Evolutionary conservation across 2,888 invertebrate genomes (phyloP).

Genomic region (Galerucella calmariensis): DNA sequence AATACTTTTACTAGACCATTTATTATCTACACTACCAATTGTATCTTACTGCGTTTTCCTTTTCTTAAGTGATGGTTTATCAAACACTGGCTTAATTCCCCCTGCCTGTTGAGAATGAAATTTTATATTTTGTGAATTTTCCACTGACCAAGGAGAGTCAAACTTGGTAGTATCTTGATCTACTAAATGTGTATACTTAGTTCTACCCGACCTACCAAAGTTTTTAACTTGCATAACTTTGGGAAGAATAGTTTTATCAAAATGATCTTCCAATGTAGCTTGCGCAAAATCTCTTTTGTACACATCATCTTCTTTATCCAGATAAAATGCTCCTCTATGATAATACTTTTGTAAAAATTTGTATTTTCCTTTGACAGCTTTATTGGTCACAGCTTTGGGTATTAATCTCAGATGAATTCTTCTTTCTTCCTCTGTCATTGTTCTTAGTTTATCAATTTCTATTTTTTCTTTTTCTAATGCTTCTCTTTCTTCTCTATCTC

Average conservation of each 20-base stretch:
- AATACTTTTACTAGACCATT: neutral
- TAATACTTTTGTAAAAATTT: slow-evolving; percentile 99
- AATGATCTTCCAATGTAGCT: slow-evolving; percentile 95
- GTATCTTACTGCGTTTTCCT: slow-evolving; percentile 54
- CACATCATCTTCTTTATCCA: slow-evolving; percentile 92
- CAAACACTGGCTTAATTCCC: slow-evolving; percentile 93
- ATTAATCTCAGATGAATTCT: slow-evolving; percentile 87
- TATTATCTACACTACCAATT: neutral
- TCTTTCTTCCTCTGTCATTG: slow-evolving; percentile 96
- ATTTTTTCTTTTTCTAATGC: slow-evolving; percentile 85
- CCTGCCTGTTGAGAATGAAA: slow-evolving; percentile 90
- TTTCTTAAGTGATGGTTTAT: slow-evolving; percentile 81
- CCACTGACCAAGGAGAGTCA: slow-evolving; percentile 96
- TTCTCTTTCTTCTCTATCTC: slow-evolving; percentile 95
- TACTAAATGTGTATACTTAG: slow-evolving; percentile 98
- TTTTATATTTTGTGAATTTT: slow-evolving; percentile 88
- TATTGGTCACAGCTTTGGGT: slow-evolving; percentile 94
- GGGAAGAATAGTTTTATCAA: slow-evolving; percentile 97
- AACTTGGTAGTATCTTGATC: slow-evolving; percentile 99
- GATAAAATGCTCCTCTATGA: slow-evolving; percentile 98
- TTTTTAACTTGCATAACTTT: slow-evolving; percentile 99
- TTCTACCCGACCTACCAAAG: slow-evolving; percentile 97
- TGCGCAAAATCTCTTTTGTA: slow-evolving; percentile 63
- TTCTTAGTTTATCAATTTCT: slow-evolving; percentile 90
- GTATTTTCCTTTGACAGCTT: slow-evolving; percentile 96